Evolutionary conservation across 1,140 invertebrate genomes (phyloP), one percentile per base, ranked within the genome.

Genomic region (Intoshia linei): DNA sequence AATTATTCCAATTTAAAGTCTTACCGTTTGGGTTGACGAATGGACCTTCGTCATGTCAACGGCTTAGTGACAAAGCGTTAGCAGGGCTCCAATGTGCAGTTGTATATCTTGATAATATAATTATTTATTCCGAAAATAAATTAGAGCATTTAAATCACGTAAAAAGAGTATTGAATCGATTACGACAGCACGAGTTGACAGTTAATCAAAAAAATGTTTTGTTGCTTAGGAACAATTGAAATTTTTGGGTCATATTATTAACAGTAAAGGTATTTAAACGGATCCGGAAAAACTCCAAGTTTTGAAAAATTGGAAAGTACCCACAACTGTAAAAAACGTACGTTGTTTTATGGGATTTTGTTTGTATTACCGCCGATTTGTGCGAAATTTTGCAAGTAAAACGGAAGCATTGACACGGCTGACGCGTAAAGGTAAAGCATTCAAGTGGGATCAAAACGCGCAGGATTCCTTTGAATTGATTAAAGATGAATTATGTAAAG

Each of bases 331-430:
- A 11, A 34, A 13, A 14, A 21, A 34, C 7, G 19, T 34, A 4
- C 17, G 33, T 20, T 17, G 13, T 6, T 34, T 34, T 11, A 6
- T 34, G 5, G 33, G 33, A 6, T 19, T 34, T 4, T 4, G 17
- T 10, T 18, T 13, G 5, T 43, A 43, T 36, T 43, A 43, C 24
- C 18, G 42, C 15, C n/a, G 18, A 10, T 40, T 43, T 27, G 24
- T 43, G 1, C 21, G n/a, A 7, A 20, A 38, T 4, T 43, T 43
- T 40, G 18, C 36, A 1, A 4, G 11, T 1, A 37, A 37, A 10
- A 32, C 39, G 2, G 33, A 37, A 22, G 38, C 42, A 3, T 23
- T 43, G 10, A 23, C 29, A 18, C 19, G 13, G 4, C 18, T 38
- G 25, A 38, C 36, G 0, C 7, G 38, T 6, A 34, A 38, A 21